Evolutionary conservation across 2,888 invertebrate genomes (phyloP).

Genomic region (Stomorhina lunata): DNA sequence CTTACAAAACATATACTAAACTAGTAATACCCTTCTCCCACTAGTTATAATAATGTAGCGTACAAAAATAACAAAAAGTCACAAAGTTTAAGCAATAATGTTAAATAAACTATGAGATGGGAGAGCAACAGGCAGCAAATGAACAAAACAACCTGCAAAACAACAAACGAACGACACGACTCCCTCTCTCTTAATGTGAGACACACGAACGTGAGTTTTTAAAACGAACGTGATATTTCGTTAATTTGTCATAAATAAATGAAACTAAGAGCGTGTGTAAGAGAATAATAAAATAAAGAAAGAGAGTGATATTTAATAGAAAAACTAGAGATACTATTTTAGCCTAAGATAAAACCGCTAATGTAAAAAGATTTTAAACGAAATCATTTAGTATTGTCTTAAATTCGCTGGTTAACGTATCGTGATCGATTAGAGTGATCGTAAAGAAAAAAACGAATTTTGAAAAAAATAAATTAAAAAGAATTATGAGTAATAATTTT

Average conservation of each 20-base stretch:
- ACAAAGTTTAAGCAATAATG: slow-evolving; percentile 26
- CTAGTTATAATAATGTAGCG: too few relatives aligned
- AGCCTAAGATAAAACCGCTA: slow-evolving; percentile 39
- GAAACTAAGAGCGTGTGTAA: slow-evolving; percentile 20
- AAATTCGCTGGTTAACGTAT: slow-evolving; percentile 34
- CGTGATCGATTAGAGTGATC: slow-evolving; percentile 16
- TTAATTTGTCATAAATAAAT: background rate
- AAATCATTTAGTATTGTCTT: slow-evolving; percentile 54
- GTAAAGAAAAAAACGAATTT: slow-evolving; percentile 26
- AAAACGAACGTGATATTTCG: slow-evolving; percentile 9
- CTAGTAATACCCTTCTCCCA: too few relatives aligned
- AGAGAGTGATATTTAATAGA: slow-evolving; percentile 53
- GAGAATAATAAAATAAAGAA: background rate
- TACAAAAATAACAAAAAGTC: slow-evolving; percentile 41
- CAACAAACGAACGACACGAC: too few relatives aligned
- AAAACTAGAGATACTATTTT: slow-evolving; percentile 43
- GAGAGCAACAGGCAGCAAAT: background rate
- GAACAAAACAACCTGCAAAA: slow-evolving; percentile 47
- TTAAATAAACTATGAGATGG: slow-evolving; percentile 38
- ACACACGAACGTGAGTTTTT: slow-evolving; percentile 14
- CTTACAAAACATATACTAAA: too few relatives aligned
- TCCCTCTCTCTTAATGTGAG: background rate
- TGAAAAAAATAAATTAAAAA: slow-evolving; percentile 5
- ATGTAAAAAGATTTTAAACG: slow-evolving; percentile 24
- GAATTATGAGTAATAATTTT: slow-evolving; percentile 50